Evolutionary conservation across 2,888 invertebrate species (phyloP).

Genomic region (Epistrophe eligans): DNA sequence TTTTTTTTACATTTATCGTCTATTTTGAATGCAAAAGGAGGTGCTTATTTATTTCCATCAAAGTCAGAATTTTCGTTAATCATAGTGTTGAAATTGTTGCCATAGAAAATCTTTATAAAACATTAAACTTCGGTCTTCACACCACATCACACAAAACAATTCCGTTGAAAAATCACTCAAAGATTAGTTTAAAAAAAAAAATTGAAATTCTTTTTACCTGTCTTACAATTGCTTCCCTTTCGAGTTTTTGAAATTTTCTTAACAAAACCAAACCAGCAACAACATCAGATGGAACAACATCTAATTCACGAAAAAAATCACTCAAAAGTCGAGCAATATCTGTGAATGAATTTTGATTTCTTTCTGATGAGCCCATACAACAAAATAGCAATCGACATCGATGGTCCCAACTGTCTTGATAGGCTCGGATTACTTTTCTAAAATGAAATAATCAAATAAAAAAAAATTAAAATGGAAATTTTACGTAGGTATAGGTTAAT

Average conservation of each 20-base stretch:
- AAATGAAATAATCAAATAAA: slow-evolving; percentile 78
- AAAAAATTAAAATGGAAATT: not conserved
- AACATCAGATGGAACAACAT: slow-evolving; percentile 94
- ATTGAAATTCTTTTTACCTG: slow-evolving; percentile 84
- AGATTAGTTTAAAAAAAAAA: not conserved
- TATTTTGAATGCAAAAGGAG: too few species aligned
- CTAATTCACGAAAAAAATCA: slow-evolving; percentile 94
- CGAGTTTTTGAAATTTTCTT: slow-evolving; percentile 91
- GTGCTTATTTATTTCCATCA: too few species aligned
- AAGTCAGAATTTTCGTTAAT: too few species aligned
- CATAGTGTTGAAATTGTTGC: too few species aligned
- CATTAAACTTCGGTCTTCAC: too few species aligned
- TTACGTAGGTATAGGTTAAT: not conserved
- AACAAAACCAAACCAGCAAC: slow-evolving; percentile 92
- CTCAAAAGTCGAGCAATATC: slow-evolving; percentile 93
- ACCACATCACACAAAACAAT: too few species aligned
- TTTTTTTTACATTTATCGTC: too few species aligned
- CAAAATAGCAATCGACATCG: slow-evolving; percentile 92
- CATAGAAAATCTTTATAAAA: too few species aligned
- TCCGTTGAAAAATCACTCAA: too few species aligned
- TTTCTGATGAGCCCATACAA: slow-evolving; percentile 91
- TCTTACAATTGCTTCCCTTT: slow-evolving; percentile 90
- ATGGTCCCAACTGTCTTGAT: slow-evolving; percentile 95
- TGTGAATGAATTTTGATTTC: slow-evolving; percentile 91
- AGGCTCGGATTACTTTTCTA: slow-evolving; percentile 93